Base-by-base conservation (phyloP, 2,113 vertebrate species). In the Morone saxatilis region DNA sequence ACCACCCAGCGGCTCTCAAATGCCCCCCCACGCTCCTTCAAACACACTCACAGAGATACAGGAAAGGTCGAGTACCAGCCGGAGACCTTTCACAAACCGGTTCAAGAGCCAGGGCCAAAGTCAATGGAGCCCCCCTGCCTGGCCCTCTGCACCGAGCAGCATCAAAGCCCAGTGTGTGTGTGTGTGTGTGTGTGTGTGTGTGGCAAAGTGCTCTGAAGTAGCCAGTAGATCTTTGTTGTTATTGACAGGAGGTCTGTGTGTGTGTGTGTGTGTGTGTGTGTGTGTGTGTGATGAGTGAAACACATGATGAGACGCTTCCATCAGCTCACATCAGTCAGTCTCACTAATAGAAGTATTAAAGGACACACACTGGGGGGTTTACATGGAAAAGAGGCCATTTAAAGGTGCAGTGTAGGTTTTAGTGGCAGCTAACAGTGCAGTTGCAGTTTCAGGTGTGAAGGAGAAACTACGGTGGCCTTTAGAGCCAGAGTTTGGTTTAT, bases 71-170 rank as follows among this genome's bases (percentile, higher is more conserved):
- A 40, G 76, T 6, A 48, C 22, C 62, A 40, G 66, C 22, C 61
- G 14, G 45, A 69, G 86, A 86, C 88, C 85, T 90, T 93, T 90
- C 5, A 53, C 12, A 66, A 75, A 81, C 56, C 82, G 91, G 31
- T 92, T 92, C 67, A 86, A 78, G 69, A 76, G 47, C 20, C 47
- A 84, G 71, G 74, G 47, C 25, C 31, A 36, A 61, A 83, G 81
- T 87, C 73, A 59, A 76, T 74, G 6, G 13, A 80, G 40, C 71
- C 75, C 65, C 43, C 88, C 73, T 71, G 61, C 80, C 69, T 76
- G 74, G 82, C 79, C 66, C 79, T 79, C 51, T 79, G 76, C 43
- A 19, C 36, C 2, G 8, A 31, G 48, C 50, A 38, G 51, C 85
- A 87, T 91, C 89, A 92, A 89, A 92, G 86, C 69, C 1, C 60